Base-by-base conservation (phyloP, 92 coral and sea anemone species). In the Porites lobata region DNA sequence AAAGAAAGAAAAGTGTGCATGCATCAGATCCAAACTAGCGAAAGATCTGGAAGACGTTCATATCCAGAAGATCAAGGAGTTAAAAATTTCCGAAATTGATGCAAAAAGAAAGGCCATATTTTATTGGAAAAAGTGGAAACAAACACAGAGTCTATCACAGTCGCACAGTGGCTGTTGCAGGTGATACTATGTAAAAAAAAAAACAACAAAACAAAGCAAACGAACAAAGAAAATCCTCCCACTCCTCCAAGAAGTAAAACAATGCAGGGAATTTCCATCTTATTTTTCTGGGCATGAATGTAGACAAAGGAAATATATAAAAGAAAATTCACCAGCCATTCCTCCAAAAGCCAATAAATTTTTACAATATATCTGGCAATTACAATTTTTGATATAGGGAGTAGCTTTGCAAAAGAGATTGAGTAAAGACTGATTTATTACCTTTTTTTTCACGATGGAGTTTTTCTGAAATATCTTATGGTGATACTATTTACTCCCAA, bases 101-200 rank as follows among this genome's bases (percentile, higher is more conserved):
- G 69, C 68, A 38, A 77, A 57, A 86, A 50, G 53, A 29, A 86
- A 75, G 75, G 81, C 83, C 15, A 76, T 79, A 8, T 86, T 62
- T 57, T 77, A 52, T 69, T 77, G 90, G 78, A 77, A 79, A 77
- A 86, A 65, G 59, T 86, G 90, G 90, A 86, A 86, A 65, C 85
- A 86, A 13, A 86, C 65, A 38, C n/a, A 80, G 21, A 62, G 65
- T 65, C 85, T 54, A 38, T 50, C 15, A 19, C 73, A 66, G 85
- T 65, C 65, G 19, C 65, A 65, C 21, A 65, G 51, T 7, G 75
- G 51, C 10, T 80, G 50, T 65, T 65, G 43, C 65, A 80, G 74
- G 85, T 80, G 43, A 50, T 67, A 3, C 22, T 18, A 22, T 24
- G 24, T 18, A 18, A 8, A 9, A 70, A 57, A 57, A 57, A 57